Base-by-base conservation (phyloP, 2,113 vertebrate species). In the Menidia beryllina region DNA sequence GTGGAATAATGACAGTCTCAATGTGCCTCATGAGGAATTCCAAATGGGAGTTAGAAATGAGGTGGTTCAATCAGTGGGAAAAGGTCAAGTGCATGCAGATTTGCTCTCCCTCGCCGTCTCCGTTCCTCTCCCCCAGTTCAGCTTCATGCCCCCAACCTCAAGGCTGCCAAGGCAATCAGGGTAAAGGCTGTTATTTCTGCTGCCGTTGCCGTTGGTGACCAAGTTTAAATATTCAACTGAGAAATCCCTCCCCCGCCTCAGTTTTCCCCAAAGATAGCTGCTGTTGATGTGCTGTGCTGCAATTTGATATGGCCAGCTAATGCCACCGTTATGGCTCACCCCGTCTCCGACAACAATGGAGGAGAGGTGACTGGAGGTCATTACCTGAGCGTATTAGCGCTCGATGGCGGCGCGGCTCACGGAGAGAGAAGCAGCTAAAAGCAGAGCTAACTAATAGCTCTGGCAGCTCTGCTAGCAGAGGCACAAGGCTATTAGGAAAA, bases 71-170 rank as follows among this genome's bases (percentile, higher is more conserved):
- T 92, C 89, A 90, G 79, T 70, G 73, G 82, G 84, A 87, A 93
- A 93, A 93, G 91, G 92, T 93, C 91, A 93, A 93, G 82, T 86
- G 85, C 79, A 91, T 89, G 87, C 88, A 91, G 82, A 91, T 86
- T 81, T 72, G 69, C 77, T 74, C 74, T 84, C 80, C 67, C 63
- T 69, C 61, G 12, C 72, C 10, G 2, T 61, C 71, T 64, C 72
- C 53, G 48, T 49, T 69, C 61, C 71, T 65, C 72, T 60, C 64
- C 53, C 82, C 62, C 58, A 74, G 71, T 73, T 82, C 71, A 76
- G 25, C 84, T 86, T 62, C 64, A 67, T 56, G 65, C 77, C 73
- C 57, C 79, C 54, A 77, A 64, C 71, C 60, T 75, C 66, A 69
- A 54, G 77, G 80, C 72, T 81, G 77, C 77, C 50, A 73, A 87